phyloP scores from a whole-genome alignment of 2,888 invertebrate genomes.

The Halocaridina rubra region DNA sequence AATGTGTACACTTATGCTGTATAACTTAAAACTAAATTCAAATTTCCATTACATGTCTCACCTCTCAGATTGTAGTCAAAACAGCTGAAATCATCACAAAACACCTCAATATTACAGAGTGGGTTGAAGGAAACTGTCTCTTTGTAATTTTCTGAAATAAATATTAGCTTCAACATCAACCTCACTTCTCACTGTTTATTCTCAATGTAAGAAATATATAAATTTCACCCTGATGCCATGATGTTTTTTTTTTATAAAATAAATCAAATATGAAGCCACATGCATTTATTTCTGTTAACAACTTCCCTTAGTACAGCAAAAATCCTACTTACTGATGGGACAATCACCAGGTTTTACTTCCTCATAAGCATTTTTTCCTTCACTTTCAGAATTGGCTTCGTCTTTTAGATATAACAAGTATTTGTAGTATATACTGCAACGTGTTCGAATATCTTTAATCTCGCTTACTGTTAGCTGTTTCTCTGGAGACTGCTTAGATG shows the following conservation, averaged over 20 bases:
- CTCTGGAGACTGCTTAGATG: no score
- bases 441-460: background rate
- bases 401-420: background rate
- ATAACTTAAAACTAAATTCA: background rate
- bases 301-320: no score
- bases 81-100: slow-evolving; percentile 33
- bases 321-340: background rate
- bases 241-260: background rate
- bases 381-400: background rate
- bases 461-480: no score
- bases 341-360: background rate
- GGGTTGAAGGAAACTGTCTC: background rate
- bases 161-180: no score
- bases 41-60: background rate
- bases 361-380: background rate
- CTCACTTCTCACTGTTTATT: background rate
- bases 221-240: background rate
- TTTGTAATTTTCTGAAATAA: background rate
- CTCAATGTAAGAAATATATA: background rate
- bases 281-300: no score
- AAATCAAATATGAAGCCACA: no score
- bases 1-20: background rate
- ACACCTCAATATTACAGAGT: slow-evolving; percentile 1
- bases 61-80: slow-evolving; percentile 8
- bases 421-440: background rate